phyloP scores from a whole-genome alignment of 2,888 invertebrate genomes.

The Imbricaverruca yamaguchii region DNA sequence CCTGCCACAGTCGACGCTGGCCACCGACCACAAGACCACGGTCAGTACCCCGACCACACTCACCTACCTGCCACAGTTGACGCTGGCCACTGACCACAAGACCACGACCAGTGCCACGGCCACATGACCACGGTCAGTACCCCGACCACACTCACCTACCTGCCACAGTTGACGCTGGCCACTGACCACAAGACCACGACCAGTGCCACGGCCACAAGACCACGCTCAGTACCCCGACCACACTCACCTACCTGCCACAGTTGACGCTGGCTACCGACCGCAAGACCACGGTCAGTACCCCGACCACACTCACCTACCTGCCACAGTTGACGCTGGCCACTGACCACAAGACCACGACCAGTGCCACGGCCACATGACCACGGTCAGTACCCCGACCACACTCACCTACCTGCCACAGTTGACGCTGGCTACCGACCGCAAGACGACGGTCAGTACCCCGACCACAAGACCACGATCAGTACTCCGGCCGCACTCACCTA shows the following conservation, averaged over 20 bases:
- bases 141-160: neutral
- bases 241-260: neutral
- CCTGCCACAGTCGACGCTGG: no score
- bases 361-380: neutral
- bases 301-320: neutral
- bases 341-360: neutral
- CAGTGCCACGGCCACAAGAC: neutral
- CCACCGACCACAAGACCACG: no score
- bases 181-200: neutral
- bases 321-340: neutral
- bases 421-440: neutral
- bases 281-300: slow-evolving; percentile 17
- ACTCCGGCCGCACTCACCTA: no score
- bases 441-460: slow-evolving; percentile 8
- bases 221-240: neutral
- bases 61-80: no score
- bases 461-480: no score
- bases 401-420: neutral
- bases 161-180: neutral
- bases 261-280: neutral
- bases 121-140: no score
- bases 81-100: no score
- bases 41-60: no score
- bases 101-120: no score
- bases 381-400: neutral